Evolutionary conservation across 2,888 invertebrate species (phyloP), one percentile per base, ranked within the genome.

Genomic region (Pammene aurita): DNA sequence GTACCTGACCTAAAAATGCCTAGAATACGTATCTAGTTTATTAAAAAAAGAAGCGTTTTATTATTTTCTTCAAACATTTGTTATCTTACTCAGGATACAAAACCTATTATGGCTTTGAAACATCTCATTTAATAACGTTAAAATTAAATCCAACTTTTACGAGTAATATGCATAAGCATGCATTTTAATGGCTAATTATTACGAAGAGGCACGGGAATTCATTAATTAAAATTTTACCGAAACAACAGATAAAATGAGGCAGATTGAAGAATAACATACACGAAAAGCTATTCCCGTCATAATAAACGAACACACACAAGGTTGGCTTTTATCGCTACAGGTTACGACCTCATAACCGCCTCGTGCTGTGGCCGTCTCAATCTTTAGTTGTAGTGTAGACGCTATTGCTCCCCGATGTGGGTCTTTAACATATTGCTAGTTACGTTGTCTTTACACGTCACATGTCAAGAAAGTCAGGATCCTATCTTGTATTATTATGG

Each of bases 401-500:
- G 42, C 38, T 35, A 72, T 54, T 62, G 68, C 66, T 72, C 56
- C 56, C 64, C 68, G 71, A 89, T 88, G 89, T 81, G 80, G 81
- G 71, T 69, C 65, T 75, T 79, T 65, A 77, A 80, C 73, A 71
- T 84, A 52, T 71, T 84, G 55, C 56, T 85, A 58, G 71, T 82
- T 50, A 61, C 73, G 72, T 56, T 83, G 48, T 75, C 74, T 71
- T 67, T 66, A 68, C 71, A 58, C 66, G 78, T 73, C 44, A 68
- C 66, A 46, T 72, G 78, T 57, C 74, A 79, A 71, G 82, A 85
- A 65, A 80, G 67, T 71, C 85, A 85, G 26, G 85, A 87, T 65
- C 81, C 86, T 44, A 80, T 78, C 13, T 76, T 89, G 41, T 91
- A 89, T 75, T 92, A 92, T 74, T 91, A 91, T 78, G 91, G 89